phyloP scores from a whole-genome alignment of 2,113 vertebrate genomes.

The Nothobranchius kuhntae region DNA sequence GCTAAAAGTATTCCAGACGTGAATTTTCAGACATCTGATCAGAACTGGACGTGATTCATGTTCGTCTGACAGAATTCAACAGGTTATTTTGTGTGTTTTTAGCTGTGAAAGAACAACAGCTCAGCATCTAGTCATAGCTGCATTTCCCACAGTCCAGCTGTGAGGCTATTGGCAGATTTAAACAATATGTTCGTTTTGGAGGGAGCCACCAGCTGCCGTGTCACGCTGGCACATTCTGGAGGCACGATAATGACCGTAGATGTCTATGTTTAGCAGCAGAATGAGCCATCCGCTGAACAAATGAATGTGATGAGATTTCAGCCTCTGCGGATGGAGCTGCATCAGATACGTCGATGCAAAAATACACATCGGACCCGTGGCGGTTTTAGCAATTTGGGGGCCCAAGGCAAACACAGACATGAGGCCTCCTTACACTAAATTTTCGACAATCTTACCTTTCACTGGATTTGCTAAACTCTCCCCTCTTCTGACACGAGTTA shows the following conservation, averaged over 20 bases:
- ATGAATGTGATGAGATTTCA: constrained; percentile 7
- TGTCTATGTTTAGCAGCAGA: constrained; percentile 4
- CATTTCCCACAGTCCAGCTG: not conserved
- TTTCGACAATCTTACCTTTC: too few relatives aligned
- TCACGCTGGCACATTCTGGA: not conserved
- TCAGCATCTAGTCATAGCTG: not conserved
- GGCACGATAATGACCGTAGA: not conserved
- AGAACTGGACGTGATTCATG: not conserved
- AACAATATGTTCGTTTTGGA: not conserved
- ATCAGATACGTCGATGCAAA: not conserved
- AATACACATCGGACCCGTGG: not conserved
- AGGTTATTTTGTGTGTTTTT: not conserved
- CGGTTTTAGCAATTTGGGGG: too few relatives aligned
- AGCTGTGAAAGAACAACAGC: not conserved
- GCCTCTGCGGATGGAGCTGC: not conserved
- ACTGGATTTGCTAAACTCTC: too few relatives aligned
- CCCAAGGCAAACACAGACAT: too few relatives aligned
- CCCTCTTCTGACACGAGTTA: too few relatives aligned
- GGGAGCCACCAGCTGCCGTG: not conserved
- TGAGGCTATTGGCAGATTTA: not conserved
- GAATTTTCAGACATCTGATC: not conserved
- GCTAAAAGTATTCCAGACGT: too few relatives aligned
- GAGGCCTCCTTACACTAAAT: too few relatives aligned
- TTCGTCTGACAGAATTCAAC: not conserved
- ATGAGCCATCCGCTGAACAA: not conserved